Evolutionary conservation across 2,888 invertebrate genomes (phyloP), one percentile per base, ranked within the genome.

Genomic region (Hypomecis atomaria): DNA sequence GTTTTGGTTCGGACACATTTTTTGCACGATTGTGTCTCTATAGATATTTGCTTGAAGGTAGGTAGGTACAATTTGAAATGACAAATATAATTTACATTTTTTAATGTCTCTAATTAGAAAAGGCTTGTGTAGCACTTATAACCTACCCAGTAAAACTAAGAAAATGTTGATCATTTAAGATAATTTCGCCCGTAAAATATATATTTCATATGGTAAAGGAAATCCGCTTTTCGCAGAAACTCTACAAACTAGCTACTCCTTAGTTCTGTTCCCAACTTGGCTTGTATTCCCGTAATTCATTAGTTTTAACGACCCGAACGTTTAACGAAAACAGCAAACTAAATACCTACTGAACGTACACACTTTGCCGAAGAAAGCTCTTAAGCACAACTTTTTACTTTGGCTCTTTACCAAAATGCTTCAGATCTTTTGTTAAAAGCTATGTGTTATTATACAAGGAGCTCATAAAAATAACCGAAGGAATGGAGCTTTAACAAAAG

Each of bases 331-430:
- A 66, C 48, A 50, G 60, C 61, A 65, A 70, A 63, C 63, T 65
- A 68, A 65, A 66, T 64, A 65, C 40, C 33, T 10, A 55, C 52
- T 55, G 48, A 23, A 61, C 58, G 37, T 37, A 13, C 45, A 6
- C 47, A 43, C 50, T 62, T 65, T 65, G 65, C 55, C 58, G 58
- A 63, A 63, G 65, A 76, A 75, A 77, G 73, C 73, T 69, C 59
- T 74, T 70, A 61, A 63, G 69, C 65, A 64, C 62, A 67, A 66
- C 67, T 65, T 66, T 68, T 70, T 71, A 74, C 72, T 73, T 76
- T 78, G 73, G 76, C 73, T 67, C 60, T 55, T 62, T 67, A 74
- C 73, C 77, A 74, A 73, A 69, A 76, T 71, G 43, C 50, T 65
- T 56, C 63, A 60, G 67, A 62, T 68, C 74, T 74, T 73, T 71